These are phyloP conservation scores for Meloidogyne floridensis DNA, from an alignment of 1,140 invertebrate species.

Conservation along the genomic window DNA sequence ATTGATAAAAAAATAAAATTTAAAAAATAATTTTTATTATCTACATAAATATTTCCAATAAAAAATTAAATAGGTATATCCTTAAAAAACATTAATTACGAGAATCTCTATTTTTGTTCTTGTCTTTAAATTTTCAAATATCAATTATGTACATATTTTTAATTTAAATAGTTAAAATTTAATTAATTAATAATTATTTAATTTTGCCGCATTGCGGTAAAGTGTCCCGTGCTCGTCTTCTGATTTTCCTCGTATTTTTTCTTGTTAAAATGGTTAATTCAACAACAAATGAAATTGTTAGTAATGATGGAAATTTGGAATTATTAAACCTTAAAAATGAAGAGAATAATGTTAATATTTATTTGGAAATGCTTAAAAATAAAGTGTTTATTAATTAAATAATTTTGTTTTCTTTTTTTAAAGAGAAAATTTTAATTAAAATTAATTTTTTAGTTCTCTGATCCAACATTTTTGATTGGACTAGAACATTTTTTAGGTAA, in stretches of 20 bases:
- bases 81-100: no score
- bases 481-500: constrained; percentile 24
- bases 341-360: not conserved
- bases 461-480: constrained; percentile 9
- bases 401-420: no score
- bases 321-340: not conserved
- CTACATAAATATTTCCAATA: no score
- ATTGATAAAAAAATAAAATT: no score
- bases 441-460: constrained; percentile 9
- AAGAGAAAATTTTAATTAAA: no score
- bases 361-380: not conserved
- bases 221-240: not conserved
- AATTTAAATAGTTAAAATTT: not conserved
- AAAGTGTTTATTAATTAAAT: not conserved
- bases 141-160: no score
- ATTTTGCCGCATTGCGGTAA: no score
- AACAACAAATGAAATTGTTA: not conserved
- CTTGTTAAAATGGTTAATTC: not conserved
- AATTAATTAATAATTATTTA: constrained; percentile 3
- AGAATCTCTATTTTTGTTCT: no score
- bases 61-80: no score
- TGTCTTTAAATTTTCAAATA: no score
- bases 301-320: no score
- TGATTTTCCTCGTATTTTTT: not conserved
- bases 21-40: no score